Percentiles rank a stretch among this genome's conserved stretches.
phyloP scores from a whole-genome alignment of 2,888 invertebrate species.

The Neria commutata region DNA sequence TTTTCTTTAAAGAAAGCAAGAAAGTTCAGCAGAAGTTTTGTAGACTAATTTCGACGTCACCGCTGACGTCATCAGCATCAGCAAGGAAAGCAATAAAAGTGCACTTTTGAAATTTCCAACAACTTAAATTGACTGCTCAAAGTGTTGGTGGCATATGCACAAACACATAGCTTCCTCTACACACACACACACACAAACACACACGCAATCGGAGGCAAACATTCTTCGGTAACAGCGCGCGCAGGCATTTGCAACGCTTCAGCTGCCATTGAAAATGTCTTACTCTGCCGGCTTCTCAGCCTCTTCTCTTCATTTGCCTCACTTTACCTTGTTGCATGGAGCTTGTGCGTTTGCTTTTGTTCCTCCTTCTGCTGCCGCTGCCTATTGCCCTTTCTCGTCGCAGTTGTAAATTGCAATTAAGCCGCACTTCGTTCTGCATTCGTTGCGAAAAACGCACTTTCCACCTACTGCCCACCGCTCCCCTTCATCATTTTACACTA shows the following conservation, averaged over 20 bases:
- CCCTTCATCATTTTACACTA: too few relatives aligned
- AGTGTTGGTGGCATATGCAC: too few relatives aligned
- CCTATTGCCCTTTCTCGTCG: too few relatives aligned
- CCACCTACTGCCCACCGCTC: background rate
- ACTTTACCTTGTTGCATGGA: background rate
- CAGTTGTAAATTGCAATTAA: too few relatives aligned
- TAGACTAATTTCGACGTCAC: too few relatives aligned
- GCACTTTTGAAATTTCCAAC: too few relatives aligned
- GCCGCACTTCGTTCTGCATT: background rate
- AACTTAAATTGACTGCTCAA: too few relatives aligned
- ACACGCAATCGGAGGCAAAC: background rate
- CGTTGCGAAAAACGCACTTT: background rate
- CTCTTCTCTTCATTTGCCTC: background rate
- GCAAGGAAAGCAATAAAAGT: too few relatives aligned
- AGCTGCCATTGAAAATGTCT: background rate
- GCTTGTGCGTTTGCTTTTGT: background rate
- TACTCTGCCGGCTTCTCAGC: too few relatives aligned
- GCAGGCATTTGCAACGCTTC: background rate
- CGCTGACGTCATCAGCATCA: too few relatives aligned
- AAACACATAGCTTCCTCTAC: background rate
- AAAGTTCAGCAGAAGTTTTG: too few relatives aligned
- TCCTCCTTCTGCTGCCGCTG: background rate
- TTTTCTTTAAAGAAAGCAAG: too few relatives aligned
- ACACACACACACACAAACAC: background rate
- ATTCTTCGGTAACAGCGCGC: background rate